Conservation (phyloP, 2,888 invertebrate species). For the Melipona beecheii region DNA sequence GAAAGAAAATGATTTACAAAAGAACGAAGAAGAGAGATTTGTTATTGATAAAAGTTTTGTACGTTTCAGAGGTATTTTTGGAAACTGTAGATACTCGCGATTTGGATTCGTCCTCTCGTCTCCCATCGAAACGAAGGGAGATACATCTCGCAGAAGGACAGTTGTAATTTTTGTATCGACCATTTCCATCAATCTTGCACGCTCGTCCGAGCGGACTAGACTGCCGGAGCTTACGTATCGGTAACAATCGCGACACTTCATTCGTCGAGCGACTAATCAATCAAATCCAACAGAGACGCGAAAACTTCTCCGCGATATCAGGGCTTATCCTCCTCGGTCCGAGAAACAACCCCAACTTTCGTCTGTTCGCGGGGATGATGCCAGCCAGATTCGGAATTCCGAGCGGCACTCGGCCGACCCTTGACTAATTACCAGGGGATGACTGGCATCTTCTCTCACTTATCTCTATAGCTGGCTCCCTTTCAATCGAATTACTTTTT, state of each 20-base stretch:
- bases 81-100: background rate
- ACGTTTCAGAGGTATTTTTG: background rate
- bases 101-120: background rate
- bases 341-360: constrained; percentile 50
- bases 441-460: constrained; percentile 83
- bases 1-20: too few relatives aligned
- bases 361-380: constrained; percentile 57
- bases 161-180: constrained; percentile 42
- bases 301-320: constrained; percentile 75
- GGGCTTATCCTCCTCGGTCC: constrained; percentile 64
- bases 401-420: constrained; percentile 77
- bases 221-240: constrained; percentile 42
- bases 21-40: too few relatives aligned
- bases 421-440: constrained; percentile 83
- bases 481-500: constrained; percentile 83
- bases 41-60: too few relatives aligned
- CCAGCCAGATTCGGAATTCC: constrained; percentile 72
- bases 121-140: too few relatives aligned
- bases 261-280: constrained; percentile 75
- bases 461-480: constrained; percentile 78
- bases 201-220: constrained; percentile 35
- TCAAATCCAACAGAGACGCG: constrained; percentile 75
- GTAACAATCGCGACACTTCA: constrained; percentile 72
- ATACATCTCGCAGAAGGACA: background rate
- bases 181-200: constrained; percentile 51